Evolutionary conservation across 2,888 invertebrate species (phyloP).

Genomic region (Nematopogon swammerdamellus): DNA sequence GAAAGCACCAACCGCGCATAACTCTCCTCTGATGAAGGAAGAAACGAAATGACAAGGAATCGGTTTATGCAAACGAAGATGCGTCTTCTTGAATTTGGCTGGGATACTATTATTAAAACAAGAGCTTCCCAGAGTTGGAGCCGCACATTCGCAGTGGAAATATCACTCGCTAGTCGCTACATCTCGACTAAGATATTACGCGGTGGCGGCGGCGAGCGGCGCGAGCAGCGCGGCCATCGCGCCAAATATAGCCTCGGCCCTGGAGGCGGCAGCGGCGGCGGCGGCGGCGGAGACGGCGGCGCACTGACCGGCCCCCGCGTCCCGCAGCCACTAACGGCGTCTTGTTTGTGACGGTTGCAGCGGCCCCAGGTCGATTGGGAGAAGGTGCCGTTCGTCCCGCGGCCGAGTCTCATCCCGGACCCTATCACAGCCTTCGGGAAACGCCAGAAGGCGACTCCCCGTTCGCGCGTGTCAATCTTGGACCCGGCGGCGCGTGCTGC

Average conservation of each 20-base stretch:
- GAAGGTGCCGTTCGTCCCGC: conserved; percentile 82
- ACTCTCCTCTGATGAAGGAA: no score
- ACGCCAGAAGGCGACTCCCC: conserved; percentile 46
- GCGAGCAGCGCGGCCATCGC: conserved; percentile 21
- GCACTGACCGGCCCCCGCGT: conserved; percentile 13
- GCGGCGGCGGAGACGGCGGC: conserved; percentile 18
- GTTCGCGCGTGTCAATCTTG: conserved; percentile 41
- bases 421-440: conserved; percentile 83
- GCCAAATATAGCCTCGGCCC: conserved; percentile 57
- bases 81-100: not conserved
- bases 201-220: not conserved
- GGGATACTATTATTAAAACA: not conserved
- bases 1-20: no score
- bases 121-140: not conserved
- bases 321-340: conserved; percentile 43
- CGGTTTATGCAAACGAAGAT: not conserved
- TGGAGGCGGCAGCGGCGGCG: conserved; percentile 27
- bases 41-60: not conserved
- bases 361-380: conserved; percentile 79
- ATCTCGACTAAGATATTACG: not conserved
- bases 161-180: not conserved
- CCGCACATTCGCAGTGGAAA: not conserved
- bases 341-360: conserved; percentile 60
- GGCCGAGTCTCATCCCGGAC: conserved; percentile 80
- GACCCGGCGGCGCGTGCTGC: conserved; percentile 58